Evolutionary conservation across 2,888 invertebrate genomes (phyloP).

Genomic region (Sussaba pulchella): DNA sequence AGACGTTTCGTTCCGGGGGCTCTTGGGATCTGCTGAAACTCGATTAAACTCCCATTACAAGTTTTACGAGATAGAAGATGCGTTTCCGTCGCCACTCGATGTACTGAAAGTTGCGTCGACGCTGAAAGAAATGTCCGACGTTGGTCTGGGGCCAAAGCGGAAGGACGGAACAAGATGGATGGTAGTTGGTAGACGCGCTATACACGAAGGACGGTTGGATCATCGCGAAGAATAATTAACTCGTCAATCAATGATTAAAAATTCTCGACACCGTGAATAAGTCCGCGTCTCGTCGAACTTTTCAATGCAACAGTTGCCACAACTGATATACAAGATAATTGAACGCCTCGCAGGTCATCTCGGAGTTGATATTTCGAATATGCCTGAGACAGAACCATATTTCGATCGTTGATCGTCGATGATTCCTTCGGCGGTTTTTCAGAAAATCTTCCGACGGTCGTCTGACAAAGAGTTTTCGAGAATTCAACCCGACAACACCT

Average conservation of each 20-base stretch:
- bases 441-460: too few species aligned
- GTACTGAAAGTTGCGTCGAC: constrained; percentile 10
- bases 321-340: too few species aligned
- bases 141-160: background rate
- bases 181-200: background rate
- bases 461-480: background rate
- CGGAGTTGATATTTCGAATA: background rate
- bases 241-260: background rate
- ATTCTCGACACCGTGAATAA: background rate
- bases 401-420: background rate
- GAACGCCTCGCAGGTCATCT: too few species aligned
- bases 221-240: background rate
- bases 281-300: background rate
- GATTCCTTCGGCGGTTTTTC: background rate
- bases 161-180: constrained; percentile 4
- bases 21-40: constrained; percentile 71
- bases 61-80: constrained; percentile 77
- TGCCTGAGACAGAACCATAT: too few species aligned
- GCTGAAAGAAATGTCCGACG: background rate
- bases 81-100: constrained; percentile 57
- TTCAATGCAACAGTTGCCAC: background rate
- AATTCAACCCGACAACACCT: background rate
- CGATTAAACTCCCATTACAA: constrained; percentile 82
- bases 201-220: background rate
- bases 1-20: constrained; percentile 74